phyloP scores from a whole-genome alignment of 1,140 invertebrate species.

The Nylanderia fulva region DNA sequence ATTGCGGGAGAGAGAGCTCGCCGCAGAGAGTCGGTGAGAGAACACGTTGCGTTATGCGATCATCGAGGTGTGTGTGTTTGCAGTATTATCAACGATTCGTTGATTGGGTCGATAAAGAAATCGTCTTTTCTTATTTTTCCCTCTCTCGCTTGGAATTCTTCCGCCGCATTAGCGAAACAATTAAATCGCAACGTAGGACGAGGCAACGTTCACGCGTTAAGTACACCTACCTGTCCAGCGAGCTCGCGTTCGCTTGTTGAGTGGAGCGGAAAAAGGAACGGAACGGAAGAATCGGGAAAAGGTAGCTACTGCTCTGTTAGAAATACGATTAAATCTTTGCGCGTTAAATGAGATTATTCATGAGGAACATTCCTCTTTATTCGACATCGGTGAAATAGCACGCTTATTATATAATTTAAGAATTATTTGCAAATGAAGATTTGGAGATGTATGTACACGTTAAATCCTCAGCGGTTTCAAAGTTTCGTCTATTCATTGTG shows the following conservation, averaged over 20 bases:
- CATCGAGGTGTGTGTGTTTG: conserved; percentile 38
- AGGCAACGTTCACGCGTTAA: conserved; percentile 54
- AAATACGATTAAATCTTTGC: conserved; percentile 71
- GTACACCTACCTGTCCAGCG: conserved; percentile 40
- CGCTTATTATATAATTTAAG: conserved; percentile 31
- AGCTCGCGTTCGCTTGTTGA: conserved; percentile 37
- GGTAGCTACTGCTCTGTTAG: conserved; percentile 55
- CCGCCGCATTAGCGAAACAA: conserved; percentile 73
- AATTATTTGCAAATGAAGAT: conserved; percentile 13
- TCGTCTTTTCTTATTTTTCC: background rate
- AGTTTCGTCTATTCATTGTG: background rate
- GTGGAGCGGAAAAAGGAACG: conserved; percentile 51
- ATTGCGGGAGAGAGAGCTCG: conserved; percentile 21
- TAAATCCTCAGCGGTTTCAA: background rate
- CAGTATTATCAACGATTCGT: conserved; percentile 38
- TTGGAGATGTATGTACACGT: background rate
- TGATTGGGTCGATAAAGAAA: conserved; percentile 1
- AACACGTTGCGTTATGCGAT: conserved; percentile 26
- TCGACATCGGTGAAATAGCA: conserved; percentile 42
- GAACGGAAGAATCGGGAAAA: conserved; percentile 24
- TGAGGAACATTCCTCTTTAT: conserved; percentile 50
- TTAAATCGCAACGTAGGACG: conserved; percentile 76
- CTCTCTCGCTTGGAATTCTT: conserved; percentile 31
- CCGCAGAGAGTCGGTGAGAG: background rate
- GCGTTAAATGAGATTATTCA: conserved; percentile 57